A percentile compares a stretch with the other conserved stretches of the same genome.
phyloP scores from a whole-genome alignment of 2,888 invertebrate genomes.

The Mermis nigrescens region DNA sequence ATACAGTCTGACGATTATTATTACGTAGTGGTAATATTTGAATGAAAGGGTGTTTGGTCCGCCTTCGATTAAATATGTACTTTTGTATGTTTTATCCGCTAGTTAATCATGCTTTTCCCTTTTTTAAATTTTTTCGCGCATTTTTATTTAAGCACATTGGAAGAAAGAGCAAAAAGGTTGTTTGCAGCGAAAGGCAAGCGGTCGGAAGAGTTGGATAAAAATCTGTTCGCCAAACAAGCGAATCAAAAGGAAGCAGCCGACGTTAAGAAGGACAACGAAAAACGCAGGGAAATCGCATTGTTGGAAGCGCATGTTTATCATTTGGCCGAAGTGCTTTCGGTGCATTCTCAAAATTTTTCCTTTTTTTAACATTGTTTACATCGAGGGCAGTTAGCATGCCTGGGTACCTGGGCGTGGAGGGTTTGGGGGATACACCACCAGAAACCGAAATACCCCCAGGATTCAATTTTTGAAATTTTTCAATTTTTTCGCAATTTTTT shows the following conservation, averaged over 20 bases:
- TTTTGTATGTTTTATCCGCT: too few species aligned
- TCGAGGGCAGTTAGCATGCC: too few species aligned
- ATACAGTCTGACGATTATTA: too few species aligned
- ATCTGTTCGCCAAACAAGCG: slow-evolving; percentile 56
- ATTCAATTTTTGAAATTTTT: too few species aligned
- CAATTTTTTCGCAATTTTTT: too few species aligned
- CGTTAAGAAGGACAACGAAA: slow-evolving; percentile 39
- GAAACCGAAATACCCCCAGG: too few species aligned
- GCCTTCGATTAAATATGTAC: too few species aligned
- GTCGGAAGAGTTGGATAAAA: slow-evolving; percentile 70
- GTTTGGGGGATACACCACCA: too few species aligned
- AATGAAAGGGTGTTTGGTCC: too few species aligned
- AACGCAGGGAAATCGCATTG: slow-evolving; percentile 65
- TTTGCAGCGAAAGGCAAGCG: slow-evolving; percentile 74
- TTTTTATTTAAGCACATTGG: slow-evolving; percentile 48
- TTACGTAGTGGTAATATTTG: too few species aligned
- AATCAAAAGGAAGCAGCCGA: slow-evolving; percentile 22
- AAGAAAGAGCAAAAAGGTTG: slow-evolving; percentile 84
- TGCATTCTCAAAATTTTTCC: slow-evolving; percentile 11
- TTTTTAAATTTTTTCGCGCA: neutral
- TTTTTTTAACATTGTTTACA: slow-evolving; percentile 6
- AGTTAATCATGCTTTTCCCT: too few species aligned
- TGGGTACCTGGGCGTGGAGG: too few species aligned
- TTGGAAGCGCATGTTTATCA: slow-evolving; percentile 75
- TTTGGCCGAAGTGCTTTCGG: slow-evolving; percentile 60